These are phyloP conservation scores for Chaitophorus viminalis DNA, from an alignment of 2,888 invertebrate species.

Conservation along the genomic window DNA sequence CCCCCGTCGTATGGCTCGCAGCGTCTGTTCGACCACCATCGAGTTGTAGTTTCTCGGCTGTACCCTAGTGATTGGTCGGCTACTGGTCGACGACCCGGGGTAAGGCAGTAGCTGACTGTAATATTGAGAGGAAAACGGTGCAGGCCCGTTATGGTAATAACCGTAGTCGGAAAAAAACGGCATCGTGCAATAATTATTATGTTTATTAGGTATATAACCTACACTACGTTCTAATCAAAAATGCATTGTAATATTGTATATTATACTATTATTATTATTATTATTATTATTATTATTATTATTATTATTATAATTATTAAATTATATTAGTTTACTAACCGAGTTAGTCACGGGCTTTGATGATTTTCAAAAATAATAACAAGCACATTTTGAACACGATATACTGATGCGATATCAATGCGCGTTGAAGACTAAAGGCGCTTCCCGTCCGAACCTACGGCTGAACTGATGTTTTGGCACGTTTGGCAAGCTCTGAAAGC, in stretches of 20 bases:
- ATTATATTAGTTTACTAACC: conserved; percentile 38
- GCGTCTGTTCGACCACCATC: conserved; percentile 41
- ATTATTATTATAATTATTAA: no score
- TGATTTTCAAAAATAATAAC: conserved; percentile 58
- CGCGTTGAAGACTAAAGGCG: conserved; percentile 48
- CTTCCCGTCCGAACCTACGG: conserved; percentile 28
- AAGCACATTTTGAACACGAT: conserved; percentile 52
- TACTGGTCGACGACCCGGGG: not conserved
- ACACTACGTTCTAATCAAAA: conserved; percentile 36
- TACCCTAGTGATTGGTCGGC: not conserved
- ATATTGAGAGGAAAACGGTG: conserved; percentile 56
- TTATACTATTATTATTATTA: no score
- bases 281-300: no score
- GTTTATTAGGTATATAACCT: no score
- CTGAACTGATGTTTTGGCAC: conserved; percentile 52
- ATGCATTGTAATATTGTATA: conserved; percentile 47
- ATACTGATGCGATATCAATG: conserved; percentile 31
- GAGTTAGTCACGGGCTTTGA: conserved; percentile 23
- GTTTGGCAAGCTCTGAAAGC: conserved; percentile 57
- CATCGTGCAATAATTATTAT: conserved; percentile 45
- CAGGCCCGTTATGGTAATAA: conserved; percentile 31
- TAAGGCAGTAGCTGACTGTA: conserved; percentile 50
- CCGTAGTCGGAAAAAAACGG: conserved; percentile 61
- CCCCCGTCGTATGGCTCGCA: conserved; percentile 37
- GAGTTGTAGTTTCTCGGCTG: conserved; percentile 49